These are phyloP conservation scores for Poecilia picta DNA, from an alignment of 2,797 vertebrate species.

Conservation along the genomic window DNA sequence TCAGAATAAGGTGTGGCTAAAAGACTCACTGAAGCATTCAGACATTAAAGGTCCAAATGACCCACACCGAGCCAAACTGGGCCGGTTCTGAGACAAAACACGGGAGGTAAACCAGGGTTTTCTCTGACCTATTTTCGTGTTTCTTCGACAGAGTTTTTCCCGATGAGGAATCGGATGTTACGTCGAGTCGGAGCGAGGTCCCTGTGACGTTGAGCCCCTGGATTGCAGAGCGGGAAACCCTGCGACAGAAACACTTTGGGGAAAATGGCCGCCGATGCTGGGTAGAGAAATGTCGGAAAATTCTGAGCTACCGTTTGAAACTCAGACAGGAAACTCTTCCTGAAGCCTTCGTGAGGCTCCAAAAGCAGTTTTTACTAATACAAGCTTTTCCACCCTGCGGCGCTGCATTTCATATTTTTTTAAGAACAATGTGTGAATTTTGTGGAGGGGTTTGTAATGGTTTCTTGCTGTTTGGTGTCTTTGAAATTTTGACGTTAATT, in stretches of 20 bases:
- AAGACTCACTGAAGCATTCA: neutral
- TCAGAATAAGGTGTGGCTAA: neutral
- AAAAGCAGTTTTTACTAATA: neutral
- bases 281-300: neutral
- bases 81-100: neutral
- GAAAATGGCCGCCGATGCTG: neutral
- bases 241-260: neutral
- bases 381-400: slow-evolving; percentile 18
- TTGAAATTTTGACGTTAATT: neutral
- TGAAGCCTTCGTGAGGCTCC: neutral
- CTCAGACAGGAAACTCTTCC: neutral
- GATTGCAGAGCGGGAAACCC: slow-evolving; percentile 19
- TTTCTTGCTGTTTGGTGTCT: neutral
- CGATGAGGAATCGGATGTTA: neutral
- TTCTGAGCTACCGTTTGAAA: neutral
- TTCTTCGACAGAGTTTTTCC: slow-evolving; percentile 32
- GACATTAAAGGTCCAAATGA: neutral
- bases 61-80: neutral
- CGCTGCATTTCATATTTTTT: slow-evolving; percentile 11
- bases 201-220: slow-evolving; percentile 9
- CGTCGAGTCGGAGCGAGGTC: neutral
- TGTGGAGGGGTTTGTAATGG: neutral
- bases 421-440: slow-evolving; percentile 5
- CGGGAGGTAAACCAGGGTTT: neutral
- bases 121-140: neutral